A percentile compares a stretch with the other conserved stretches of the same genome.
Conservation (phyloP, 2,113 vertebrate species). For the Hemichromis elongatus region DNA sequence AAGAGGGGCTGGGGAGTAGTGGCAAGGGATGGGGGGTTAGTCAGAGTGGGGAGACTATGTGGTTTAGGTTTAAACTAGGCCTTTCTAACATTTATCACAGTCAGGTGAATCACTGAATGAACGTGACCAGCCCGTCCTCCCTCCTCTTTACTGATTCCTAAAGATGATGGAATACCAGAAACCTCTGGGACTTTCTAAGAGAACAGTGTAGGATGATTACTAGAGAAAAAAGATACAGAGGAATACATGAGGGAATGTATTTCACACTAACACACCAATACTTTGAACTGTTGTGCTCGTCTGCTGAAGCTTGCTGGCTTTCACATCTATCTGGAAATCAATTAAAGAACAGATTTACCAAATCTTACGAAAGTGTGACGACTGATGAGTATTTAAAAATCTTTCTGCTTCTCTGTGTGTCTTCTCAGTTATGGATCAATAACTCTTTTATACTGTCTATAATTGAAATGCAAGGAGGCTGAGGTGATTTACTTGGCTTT, state of each 20-base stretch:
- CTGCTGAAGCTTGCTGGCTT: background rate
- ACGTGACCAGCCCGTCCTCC: background rate
- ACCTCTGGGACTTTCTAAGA: background rate
- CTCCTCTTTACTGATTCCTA: background rate
- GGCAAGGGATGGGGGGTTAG: background rate
- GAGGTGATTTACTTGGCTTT: constrained; percentile 54
- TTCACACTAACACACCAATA: background rate
- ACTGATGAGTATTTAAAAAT: constrained; percentile 59
- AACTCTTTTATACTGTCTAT: constrained; percentile 52
- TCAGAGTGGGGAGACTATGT: background rate
- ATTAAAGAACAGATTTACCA: constrained; percentile 52
- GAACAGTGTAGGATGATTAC: background rate
- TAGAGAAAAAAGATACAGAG: background rate
- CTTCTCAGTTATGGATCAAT: constrained; percentile 54
- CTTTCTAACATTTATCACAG: constrained; percentile 51
- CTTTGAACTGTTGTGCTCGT: background rate
- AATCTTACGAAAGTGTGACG: constrained; percentile 32
- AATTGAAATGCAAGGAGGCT: constrained; percentile 64
- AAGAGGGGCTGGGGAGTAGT: background rate
- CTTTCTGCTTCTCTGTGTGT: constrained; percentile 23
- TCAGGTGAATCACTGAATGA: constrained; percentile 21
- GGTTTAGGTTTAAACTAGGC: constrained; percentile 23
- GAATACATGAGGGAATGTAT: background rate
- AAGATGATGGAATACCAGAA: constrained; percentile 26
- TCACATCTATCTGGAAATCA: constrained; percentile 27